Conservation (phyloP, 1,140 invertebrate species). For the Cyclina sinensis region DNA sequence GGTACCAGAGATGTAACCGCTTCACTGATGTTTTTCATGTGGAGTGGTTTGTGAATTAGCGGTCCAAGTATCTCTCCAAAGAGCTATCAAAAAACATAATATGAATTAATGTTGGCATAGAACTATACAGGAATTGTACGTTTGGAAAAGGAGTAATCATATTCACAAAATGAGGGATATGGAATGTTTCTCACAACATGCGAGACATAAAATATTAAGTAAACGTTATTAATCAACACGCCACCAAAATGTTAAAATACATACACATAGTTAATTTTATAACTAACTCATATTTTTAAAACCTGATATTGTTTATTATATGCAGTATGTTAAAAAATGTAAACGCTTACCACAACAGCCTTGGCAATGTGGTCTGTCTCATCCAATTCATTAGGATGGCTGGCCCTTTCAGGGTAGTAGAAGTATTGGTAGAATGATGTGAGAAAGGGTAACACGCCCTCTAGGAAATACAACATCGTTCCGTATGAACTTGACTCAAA, state of each 20-base stretch:
- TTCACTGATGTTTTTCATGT: slow-evolving; percentile 85
- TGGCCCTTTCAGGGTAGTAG: slow-evolving; percentile 82
- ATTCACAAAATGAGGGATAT: no score
- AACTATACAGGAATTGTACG: no score
- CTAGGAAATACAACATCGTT: slow-evolving; percentile 84
- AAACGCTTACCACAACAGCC: slow-evolving; percentile 80
- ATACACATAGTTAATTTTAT: no score
- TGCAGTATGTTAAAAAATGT: no score
- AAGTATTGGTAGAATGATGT: slow-evolving; percentile 84
- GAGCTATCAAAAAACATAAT: slow-evolving; percentile 78
- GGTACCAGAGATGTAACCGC: slow-evolving; percentile 81
- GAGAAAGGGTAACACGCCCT: slow-evolving; percentile 84
- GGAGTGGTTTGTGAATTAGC: slow-evolving; percentile 82
- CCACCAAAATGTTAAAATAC: no score
- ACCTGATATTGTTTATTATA: no score
- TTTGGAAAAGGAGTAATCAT: no score
- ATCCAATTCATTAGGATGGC: slow-evolving; percentile 82
- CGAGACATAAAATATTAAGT: no score
- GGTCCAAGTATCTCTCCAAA: slow-evolving; percentile 84
- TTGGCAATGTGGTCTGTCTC: slow-evolving; percentile 84
- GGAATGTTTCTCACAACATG: no score
- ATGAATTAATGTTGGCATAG: no score
- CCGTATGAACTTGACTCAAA: slow-evolving; percentile 84
- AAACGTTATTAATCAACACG: no score
- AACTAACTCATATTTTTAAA: no score